phyloP scores from a whole-genome alignment of 2,797 vertebrate species.

The Toxotes lorentzi region DNA sequence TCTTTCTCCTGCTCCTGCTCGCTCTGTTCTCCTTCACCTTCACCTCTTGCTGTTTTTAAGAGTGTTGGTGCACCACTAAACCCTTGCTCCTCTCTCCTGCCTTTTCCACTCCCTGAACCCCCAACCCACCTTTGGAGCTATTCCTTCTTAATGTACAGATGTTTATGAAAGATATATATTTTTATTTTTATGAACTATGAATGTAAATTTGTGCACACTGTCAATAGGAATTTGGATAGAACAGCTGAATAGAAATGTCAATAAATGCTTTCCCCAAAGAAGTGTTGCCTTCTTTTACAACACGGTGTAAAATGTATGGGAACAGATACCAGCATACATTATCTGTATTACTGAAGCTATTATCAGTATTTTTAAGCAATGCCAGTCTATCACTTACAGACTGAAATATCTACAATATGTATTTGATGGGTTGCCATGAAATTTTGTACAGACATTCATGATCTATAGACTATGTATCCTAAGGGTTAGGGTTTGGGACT shows the following conservation, averaged over 20 bases:
- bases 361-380: background rate
- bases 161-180: constrained; percentile 36
- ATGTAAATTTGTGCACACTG: constrained; percentile 37
- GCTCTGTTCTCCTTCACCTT: background rate
- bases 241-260: constrained; percentile 31
- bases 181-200: constrained; percentile 67
- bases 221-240: background rate
- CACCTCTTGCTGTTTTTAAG: background rate
- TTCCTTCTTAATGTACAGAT: constrained; percentile 61
- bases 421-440: too few relatives aligned
- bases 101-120: constrained; percentile 34
- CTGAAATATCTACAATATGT: background rate
- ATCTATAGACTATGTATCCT: background rate
- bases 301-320: background rate
- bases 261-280: constrained; percentile 70
- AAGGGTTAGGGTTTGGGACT: too few relatives aligned
- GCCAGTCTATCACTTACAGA: background rate
- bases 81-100: constrained; percentile 34
- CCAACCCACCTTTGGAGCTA: constrained; percentile 36
- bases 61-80: background rate
- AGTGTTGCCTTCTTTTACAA: background rate
- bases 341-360: background rate
- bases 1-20: constrained; percentile 1
- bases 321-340: background rate
- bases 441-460: background rate